Evolutionary conservation across 2,113 vertebrate genomes (phyloP).

Genomic region (Gorilla gorilla): DNA sequence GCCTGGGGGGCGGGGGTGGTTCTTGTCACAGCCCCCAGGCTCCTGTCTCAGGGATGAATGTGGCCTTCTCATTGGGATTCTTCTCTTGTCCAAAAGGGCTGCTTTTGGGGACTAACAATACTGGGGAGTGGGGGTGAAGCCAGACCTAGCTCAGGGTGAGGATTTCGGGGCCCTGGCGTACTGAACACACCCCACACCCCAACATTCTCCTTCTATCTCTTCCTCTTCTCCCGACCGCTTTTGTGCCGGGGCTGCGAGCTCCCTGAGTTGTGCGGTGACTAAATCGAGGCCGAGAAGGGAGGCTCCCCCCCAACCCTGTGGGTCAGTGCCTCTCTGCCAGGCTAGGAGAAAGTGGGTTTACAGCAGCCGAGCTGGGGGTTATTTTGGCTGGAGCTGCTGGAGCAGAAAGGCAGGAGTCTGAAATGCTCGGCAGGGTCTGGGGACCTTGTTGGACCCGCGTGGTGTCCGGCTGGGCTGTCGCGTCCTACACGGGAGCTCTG

Average conservation of each 20-base stretch:
- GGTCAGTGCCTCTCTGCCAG: neutral
- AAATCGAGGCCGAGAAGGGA: neutral
- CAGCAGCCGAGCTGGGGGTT: neutral
- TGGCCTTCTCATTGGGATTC: neutral
- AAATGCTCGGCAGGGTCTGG: too few relatives aligned
- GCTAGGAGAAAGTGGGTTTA: neutral
- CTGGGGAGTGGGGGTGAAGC: neutral
- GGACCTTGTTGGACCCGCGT: neutral
- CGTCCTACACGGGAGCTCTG: rapidly evolving
- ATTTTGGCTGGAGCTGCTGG: neutral
- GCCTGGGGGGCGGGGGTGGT: too few relatives aligned
- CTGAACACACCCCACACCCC: too few relatives aligned
- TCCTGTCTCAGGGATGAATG: constrained; percentile 68
- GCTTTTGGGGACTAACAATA: neutral
- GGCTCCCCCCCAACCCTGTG: neutral
- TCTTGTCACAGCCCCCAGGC: neutral
- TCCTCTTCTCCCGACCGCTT: neutral
- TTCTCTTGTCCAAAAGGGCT: neutral
- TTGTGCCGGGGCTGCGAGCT: neutral
- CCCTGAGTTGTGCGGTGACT: neutral
- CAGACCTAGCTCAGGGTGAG: constrained; percentile 45
- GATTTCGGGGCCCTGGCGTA: neutral
- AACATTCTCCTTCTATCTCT: neutral
- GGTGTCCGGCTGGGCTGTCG: neutral
- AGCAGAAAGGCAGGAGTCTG: neutral